These are phyloP conservation scores for Ancistrus triradiatus DNA, from an alignment of 2,113 vertebrate genomes.

Conservation along the genomic window DNA sequence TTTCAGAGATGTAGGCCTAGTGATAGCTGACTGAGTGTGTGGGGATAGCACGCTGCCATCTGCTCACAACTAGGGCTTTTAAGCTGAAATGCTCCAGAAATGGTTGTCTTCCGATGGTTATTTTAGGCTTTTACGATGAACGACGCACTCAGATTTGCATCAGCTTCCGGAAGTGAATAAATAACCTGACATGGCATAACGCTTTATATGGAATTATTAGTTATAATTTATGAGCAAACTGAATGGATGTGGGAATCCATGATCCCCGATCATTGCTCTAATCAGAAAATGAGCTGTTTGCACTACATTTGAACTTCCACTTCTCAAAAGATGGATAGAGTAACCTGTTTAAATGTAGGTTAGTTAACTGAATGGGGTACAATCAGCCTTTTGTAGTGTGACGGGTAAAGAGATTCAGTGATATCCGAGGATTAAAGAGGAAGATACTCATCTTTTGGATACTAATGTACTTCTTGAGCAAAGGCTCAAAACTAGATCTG, in stretches of 20 bases:
- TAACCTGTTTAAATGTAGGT: not conserved
- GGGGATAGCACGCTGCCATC: not conserved
- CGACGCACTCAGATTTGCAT: conserved; percentile 40
- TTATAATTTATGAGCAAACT: not conserved
- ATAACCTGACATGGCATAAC: conserved; percentile 23
- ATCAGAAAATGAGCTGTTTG: not conserved
- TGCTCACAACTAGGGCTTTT: conserved; percentile 38
- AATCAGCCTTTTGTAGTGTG: no score
- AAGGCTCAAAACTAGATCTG: no score
- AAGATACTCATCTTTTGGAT: no score
- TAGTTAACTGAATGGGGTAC: no score
- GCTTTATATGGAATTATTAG: conserved; percentile 34
- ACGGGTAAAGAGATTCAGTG: no score
- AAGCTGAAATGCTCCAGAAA: conserved; percentile 66
- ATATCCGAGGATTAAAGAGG: no score
- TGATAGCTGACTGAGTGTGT: not conserved
- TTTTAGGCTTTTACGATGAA: conserved; percentile 52
- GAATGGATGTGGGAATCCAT: conserved; percentile 3
- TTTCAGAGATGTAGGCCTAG: not conserved
- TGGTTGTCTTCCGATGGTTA: conserved; percentile 67
- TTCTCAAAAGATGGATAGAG: no score
- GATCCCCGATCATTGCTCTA: not conserved
- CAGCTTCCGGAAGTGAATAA: conserved; percentile 62
- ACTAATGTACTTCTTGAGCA: no score
- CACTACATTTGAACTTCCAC: not conserved